phyloP scores from a whole-genome alignment of 1,140 invertebrate species.

The Lepeophtheirus salmonis region DNA sequence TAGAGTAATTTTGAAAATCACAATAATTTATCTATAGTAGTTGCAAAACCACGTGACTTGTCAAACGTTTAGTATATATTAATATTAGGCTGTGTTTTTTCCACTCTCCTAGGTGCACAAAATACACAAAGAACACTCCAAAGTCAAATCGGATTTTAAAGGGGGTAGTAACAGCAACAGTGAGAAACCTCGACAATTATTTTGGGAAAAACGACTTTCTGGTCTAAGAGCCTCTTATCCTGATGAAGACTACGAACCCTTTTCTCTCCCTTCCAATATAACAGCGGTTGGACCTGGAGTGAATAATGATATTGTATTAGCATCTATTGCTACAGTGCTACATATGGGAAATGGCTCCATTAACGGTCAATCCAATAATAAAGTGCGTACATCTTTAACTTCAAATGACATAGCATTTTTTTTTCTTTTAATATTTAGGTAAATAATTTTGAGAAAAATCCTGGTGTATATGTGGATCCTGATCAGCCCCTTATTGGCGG shows the following conservation, averaged over 20 bases:
- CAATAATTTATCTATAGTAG: too few relatives aligned
- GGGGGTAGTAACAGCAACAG: background rate
- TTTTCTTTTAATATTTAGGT: too few relatives aligned
- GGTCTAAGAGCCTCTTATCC: constrained; percentile 64
- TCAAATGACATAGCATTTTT: too few relatives aligned
- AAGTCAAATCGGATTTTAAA: background rate
- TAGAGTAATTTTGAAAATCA: too few relatives aligned
- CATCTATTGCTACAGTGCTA: constrained; percentile 64
- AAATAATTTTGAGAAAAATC: constrained; percentile 55
- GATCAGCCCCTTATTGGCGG: constrained; percentile 84
- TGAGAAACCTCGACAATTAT: constrained; percentile 38
- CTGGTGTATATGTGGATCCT: constrained; percentile 82
- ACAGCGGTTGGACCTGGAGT: constrained; percentile 80
- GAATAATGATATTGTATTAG: constrained; percentile 65
- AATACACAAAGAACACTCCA: background rate
- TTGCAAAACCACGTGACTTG: too few relatives aligned
- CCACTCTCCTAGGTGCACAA: background rate
- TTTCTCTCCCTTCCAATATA: constrained; percentile 3
- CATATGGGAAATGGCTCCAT: constrained; percentile 11
- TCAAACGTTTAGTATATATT: too few relatives aligned
- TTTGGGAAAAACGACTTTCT: constrained; percentile 93
- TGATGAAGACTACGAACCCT: constrained; percentile 11
- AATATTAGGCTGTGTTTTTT: too few relatives aligned
- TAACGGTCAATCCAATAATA: constrained; percentile 8
- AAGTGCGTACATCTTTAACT: too few relatives aligned